Evolutionary conservation across 1,140 invertebrate species (phyloP), one percentile per base, ranked within the genome.

Genomic region (Brachionus plicatilis): DNA sequence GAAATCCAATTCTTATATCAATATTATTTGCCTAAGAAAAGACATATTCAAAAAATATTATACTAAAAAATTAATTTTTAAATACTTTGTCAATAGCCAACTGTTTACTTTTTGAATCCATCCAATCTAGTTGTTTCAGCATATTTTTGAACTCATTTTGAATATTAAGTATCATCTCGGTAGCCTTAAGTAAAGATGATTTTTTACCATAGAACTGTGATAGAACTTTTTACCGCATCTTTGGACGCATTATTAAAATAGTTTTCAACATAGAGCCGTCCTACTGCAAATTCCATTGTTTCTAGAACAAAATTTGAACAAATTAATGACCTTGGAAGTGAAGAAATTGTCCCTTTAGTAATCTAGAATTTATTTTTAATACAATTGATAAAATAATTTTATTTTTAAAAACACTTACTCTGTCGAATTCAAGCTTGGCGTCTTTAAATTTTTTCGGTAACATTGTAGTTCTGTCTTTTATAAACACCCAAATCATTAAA

Each of bases 181-280:
- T 89, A 1, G 95, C 95, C 92, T 96, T 85, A 87, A 86, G 78
- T 3, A 53, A 5, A 70, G 85, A 27, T 41, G 20, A 29, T 27
- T 24, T 12, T 24, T 29, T 33, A 6, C n/a, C n/a, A n/a, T 29
- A 11, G n/a, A n/a, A 12, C 37, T 20, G 66, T 11, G 12, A n/a
- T 27, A 7, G 41, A 53, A 5, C n/a, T 27, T 56, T 56, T 80
- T 53, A 80, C 78, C n/a, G 78, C 91, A 86, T 92, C 91, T 91
- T 95, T 95, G 86, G 94, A 94, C 75, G 92, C 92, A 87, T 94
- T 92, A 86, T 95, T 93, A 88, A 95, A 96, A 89, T 95, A 94
- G 87, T 94, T 93, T 82, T 91, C 91, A 0, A 96, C 94, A 88
- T 96, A 98, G 88, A 96, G 92, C 0, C 94, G 92, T 2, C 95